Conservation (phyloP, 2,888 invertebrate genomes). For the Vesta saturnalis region DNA sequence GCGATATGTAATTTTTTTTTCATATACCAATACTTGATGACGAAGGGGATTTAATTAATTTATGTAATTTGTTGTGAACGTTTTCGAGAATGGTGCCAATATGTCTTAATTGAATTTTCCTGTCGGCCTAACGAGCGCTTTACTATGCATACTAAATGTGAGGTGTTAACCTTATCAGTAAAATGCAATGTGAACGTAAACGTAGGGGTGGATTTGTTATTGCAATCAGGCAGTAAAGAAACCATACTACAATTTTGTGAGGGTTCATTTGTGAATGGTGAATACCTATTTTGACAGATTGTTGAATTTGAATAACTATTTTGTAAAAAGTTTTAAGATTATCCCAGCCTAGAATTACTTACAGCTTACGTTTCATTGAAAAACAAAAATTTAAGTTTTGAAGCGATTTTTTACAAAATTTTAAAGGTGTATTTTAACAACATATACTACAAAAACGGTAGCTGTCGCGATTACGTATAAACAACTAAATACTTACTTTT, state of each 20-base stretch:
- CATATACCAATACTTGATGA: not conserved
- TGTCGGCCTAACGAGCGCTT: not conserved
- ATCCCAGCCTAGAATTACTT: no score
- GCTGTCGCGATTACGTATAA: no score
- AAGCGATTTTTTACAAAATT: no score
- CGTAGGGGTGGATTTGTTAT: not conserved
- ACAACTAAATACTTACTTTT: no score
- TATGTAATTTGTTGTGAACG: not conserved
- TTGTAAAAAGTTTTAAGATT: no score
- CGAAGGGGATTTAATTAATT: not conserved
- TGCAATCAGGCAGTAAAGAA: not conserved
- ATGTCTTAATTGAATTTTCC: conserved; percentile 9
- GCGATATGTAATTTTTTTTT: not conserved
- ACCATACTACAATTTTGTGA: not conserved
- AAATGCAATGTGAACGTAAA: conserved; percentile 2
- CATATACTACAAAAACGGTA: no score
- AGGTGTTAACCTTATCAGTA: conserved; percentile 6
- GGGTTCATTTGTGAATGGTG: not conserved
- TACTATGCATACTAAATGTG: not conserved
- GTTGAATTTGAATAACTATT: not conserved
- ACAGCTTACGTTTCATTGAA: no score
- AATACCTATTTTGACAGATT: not conserved
- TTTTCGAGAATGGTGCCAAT: not conserved
- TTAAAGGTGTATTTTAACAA: no score
- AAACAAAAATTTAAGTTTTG: no score